Evolutionary conservation across 2,888 invertebrate species (phyloP).

Genomic region (Protodeltote pygarga): DNA sequence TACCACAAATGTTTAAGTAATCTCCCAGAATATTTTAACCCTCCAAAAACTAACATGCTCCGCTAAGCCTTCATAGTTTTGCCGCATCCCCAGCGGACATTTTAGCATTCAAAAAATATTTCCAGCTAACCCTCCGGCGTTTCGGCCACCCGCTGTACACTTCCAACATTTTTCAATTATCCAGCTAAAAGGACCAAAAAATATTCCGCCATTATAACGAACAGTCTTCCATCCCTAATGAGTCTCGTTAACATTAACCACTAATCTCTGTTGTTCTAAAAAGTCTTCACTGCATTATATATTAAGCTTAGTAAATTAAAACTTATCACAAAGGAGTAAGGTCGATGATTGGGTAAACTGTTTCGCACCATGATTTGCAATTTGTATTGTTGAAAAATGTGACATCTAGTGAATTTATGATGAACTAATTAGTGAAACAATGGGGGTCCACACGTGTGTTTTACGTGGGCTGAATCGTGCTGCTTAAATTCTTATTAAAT

Average conservation of each 20-base stretch:
- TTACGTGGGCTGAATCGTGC: neutral
- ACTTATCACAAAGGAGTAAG: slow-evolving; percentile 17
- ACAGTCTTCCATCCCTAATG: slow-evolving; percentile 54
- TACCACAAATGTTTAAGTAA: too few species aligned
- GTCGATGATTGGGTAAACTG: slow-evolving; percentile 16
- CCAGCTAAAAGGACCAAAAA: slow-evolving; percentile 33
- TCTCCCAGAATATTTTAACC: too few species aligned
- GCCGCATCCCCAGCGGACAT: slow-evolving; percentile 3
- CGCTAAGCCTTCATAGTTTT: slow-evolving; percentile 8
- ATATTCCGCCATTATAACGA: slow-evolving; percentile 33
- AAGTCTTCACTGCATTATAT: too few species aligned
- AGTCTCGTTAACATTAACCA: slow-evolving; percentile 59
- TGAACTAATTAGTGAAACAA: slow-evolving; percentile 37
- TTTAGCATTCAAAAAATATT: slow-evolving; percentile 28
- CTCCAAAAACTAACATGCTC: neutral
- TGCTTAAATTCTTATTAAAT: neutral
- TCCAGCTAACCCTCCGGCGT: slow-evolving; percentile 1
- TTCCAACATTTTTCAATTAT: slow-evolving; percentile 45
- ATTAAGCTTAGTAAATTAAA: slow-evolving; percentile 25
- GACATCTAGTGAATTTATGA: slow-evolving; percentile 38
- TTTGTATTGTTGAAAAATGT: slow-evolving; percentile 35
- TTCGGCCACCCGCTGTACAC: slow-evolving; percentile 11
- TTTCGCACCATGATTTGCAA: slow-evolving; percentile 20
- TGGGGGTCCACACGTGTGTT: slow-evolving; percentile 9
- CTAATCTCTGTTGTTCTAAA: too few species aligned